Percentiles rank a stretch among this genome's conserved stretches.
Conservation (phyloP, 2,888 invertebrate species). For the Pseudanteris insignis region DNA sequence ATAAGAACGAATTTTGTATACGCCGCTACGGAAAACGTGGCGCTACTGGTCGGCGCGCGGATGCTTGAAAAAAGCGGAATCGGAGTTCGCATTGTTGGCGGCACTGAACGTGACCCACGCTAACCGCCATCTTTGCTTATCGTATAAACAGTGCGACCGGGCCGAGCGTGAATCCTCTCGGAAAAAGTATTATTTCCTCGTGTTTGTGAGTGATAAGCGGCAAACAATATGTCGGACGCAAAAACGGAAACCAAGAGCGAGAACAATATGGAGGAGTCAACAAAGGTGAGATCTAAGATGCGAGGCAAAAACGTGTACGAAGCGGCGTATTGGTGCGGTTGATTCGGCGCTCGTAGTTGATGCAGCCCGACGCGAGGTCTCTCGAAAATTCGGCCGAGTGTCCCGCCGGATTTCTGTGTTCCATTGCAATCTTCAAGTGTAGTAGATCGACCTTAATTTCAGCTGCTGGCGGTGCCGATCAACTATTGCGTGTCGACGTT, state of each 20-base stretch:
- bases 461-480: conserved; percentile 41
- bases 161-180: conserved; percentile 64
- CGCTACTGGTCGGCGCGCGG: too few species aligned
- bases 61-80: too few species aligned
- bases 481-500: conserved; percentile 55
- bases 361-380: conserved; percentile 53
- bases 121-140: conserved; percentile 71
- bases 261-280: conserved; percentile 64
- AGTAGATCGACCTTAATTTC: too few species aligned
- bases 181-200: conserved; percentile 60
- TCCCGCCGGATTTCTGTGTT: too few species aligned
- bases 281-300: conserved; percentile 59
- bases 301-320: conserved; percentile 54
- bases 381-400: conserved; percentile 52
- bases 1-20: too few species aligned
- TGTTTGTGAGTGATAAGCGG: conserved; percentile 61
- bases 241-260: conserved; percentile 65
- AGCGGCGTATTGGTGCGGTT: conserved; percentile 63
- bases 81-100: conserved; percentile 18
- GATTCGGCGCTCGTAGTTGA: conserved; percentile 52
- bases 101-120: conserved; percentile 71
- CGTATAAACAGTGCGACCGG: conserved; percentile 71
- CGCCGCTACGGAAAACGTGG: too few species aligned
- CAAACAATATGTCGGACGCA: conserved; percentile 63
- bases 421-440: too few species aligned